Conservation (phyloP, 2,113 vertebrate species). For the Craseonycteris thonglongyai region DNA sequence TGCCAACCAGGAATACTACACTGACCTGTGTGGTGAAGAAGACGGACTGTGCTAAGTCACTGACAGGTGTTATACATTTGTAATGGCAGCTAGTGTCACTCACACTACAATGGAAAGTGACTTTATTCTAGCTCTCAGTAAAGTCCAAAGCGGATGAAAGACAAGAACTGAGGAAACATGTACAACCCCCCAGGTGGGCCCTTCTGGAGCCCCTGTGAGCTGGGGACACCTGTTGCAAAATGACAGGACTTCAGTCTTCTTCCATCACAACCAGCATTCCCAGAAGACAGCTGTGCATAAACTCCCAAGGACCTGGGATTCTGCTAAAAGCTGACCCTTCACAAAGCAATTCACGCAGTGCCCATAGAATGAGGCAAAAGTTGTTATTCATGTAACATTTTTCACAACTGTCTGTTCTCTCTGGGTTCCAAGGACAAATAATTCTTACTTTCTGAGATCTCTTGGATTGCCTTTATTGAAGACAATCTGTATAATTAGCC, state of each 20-base stretch:
- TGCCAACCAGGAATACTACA: background rate
- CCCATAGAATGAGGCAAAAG: background rate
- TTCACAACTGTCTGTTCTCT: background rate
- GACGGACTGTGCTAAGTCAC: background rate
- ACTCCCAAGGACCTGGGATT: background rate
- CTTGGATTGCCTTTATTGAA: background rate
- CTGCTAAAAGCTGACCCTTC: background rate
- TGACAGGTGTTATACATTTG: background rate
- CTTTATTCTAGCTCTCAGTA: background rate
- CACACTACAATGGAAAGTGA: background rate
- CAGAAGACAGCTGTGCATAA: background rate
- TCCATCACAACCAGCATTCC: background rate
- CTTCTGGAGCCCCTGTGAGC: background rate
- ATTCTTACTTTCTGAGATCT: background rate
- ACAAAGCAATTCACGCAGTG: background rate
- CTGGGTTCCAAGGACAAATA: background rate
- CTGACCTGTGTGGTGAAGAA: background rate
- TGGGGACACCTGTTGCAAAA: background rate
- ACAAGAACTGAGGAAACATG: background rate
- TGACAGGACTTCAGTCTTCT: background rate
- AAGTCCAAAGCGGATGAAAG: background rate
- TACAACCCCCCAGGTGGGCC: background rate
- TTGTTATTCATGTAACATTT: background rate
- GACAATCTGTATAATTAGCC: background rate
- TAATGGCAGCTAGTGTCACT: background rate